Conservation (phyloP, 2,113 vertebrate species). For the Macroglossus sobrinus region DNA sequence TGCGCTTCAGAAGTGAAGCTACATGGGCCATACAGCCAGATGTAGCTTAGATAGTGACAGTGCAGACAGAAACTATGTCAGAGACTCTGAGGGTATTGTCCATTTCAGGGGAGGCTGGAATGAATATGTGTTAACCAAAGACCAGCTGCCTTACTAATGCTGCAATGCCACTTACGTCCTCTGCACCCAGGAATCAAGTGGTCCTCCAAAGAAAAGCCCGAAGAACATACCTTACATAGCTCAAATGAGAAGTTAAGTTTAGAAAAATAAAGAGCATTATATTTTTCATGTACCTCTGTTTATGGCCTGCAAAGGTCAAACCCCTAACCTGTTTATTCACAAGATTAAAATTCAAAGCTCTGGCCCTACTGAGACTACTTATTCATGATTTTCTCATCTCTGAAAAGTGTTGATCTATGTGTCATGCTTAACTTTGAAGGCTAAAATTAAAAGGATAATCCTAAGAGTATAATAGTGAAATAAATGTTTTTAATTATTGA, state of each 20-base stretch:
- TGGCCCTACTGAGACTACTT: background rate
- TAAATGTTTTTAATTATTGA: background rate
- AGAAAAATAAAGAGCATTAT: background rate
- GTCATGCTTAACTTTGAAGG: conserved; percentile 12
- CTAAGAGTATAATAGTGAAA: background rate
- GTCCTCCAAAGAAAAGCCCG: no score
- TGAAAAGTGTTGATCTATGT: background rate
- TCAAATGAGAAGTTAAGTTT: background rate
- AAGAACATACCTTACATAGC: background rate
- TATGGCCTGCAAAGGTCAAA: background rate
- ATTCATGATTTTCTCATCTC: background rate
- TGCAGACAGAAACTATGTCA: background rate
- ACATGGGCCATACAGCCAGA: background rate
- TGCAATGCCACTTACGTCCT: rapidly evolving
- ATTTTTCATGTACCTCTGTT: background rate
- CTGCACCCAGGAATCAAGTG: background rate
- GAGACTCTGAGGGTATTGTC: no score
- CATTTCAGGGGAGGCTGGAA: background rate
- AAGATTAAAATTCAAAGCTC: background rate
- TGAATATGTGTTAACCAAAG: background rate
- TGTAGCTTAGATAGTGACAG: background rate
- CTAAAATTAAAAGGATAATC: background rate
- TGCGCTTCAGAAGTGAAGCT: background rate
- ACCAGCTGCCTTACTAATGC: background rate
- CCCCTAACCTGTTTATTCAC: background rate